Conservation (phyloP, 2,113 vertebrate genomes). For the Probosciger aterrimus region DNA sequence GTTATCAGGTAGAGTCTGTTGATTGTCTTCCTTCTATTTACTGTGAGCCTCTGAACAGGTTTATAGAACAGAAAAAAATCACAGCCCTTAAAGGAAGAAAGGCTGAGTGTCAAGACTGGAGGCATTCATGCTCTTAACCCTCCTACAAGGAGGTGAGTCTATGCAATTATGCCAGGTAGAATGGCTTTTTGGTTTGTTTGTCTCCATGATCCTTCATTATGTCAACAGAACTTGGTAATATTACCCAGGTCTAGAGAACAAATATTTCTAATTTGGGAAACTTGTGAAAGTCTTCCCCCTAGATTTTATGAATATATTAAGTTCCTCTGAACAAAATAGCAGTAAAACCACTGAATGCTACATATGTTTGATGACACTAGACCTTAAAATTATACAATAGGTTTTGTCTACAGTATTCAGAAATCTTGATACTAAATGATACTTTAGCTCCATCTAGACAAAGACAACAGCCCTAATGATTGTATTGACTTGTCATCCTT, state of each 20-base stretch:
- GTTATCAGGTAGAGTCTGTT: slow-evolving; percentile 81
- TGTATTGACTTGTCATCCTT: not conserved
- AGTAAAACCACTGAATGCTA: not conserved
- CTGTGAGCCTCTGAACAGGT: not conserved
- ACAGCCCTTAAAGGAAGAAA: not conserved
- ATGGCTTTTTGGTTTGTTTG: not conserved
- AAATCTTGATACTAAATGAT: not conserved
- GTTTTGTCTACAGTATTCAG: not conserved
- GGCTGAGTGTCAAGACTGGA: not conserved
- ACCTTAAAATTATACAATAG: not conserved
- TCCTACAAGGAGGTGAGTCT: not conserved
- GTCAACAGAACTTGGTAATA: not conserved
- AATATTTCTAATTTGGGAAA: not conserved
- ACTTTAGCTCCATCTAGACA: not conserved
- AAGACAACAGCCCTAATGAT: not conserved
- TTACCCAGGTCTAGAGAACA: not conserved
- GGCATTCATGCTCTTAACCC: not conserved
- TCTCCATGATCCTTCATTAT: not conserved
- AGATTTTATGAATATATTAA: not conserved
- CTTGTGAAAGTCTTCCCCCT: not conserved
- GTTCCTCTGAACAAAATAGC: not conserved
- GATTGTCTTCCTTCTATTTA: not conserved
- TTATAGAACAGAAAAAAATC: not conserved
- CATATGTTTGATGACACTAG: not conserved
- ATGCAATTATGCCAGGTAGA: not conserved